Percentiles rank a stretch among this genome's conserved stretches.
Evolutionary conservation across 2,113 vertebrate species (phyloP).

Genomic region (Oenanthe oenanthe): DNA sequence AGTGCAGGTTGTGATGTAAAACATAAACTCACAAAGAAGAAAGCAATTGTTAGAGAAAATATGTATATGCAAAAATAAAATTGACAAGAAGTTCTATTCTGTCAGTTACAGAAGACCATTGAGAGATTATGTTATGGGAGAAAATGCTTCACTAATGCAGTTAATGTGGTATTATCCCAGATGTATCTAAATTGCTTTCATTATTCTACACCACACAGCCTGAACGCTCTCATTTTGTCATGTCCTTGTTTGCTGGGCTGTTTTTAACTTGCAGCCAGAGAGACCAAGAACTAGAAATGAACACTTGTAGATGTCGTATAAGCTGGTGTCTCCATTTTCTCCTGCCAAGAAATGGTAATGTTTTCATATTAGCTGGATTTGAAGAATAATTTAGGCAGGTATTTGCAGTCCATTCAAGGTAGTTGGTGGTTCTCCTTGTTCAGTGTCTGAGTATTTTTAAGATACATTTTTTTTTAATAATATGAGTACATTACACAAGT

Average conservation of each 20-base stretch:
- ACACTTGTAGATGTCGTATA: background rate
- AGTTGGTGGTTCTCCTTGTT: background rate
- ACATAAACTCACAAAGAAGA: background rate
- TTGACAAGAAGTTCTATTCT: background rate
- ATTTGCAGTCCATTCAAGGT: background rate
- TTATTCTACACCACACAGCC: background rate
- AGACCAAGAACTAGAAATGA: background rate
- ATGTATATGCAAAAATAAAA: conserved; percentile 6
- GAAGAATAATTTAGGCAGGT: background rate
- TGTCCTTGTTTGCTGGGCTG: background rate
- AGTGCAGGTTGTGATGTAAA: background rate
- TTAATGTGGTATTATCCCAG: conserved; percentile 44
- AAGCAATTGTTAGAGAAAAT: background rate
- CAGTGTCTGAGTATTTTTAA: background rate
- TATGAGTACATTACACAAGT: background rate
- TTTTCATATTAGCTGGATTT: background rate
- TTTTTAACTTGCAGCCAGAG: background rate
- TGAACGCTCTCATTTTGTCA: background rate
- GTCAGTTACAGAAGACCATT: background rate
- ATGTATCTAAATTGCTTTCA: conserved; percentile 54
- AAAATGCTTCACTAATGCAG: conserved; percentile 26
- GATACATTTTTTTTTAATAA: background rate
- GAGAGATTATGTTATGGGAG: background rate
- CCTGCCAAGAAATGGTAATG: background rate
- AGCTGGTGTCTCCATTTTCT: background rate